Conservation (phyloP, 2,888 invertebrate genomes). For the Scotopteryx bipunctaria region DNA sequence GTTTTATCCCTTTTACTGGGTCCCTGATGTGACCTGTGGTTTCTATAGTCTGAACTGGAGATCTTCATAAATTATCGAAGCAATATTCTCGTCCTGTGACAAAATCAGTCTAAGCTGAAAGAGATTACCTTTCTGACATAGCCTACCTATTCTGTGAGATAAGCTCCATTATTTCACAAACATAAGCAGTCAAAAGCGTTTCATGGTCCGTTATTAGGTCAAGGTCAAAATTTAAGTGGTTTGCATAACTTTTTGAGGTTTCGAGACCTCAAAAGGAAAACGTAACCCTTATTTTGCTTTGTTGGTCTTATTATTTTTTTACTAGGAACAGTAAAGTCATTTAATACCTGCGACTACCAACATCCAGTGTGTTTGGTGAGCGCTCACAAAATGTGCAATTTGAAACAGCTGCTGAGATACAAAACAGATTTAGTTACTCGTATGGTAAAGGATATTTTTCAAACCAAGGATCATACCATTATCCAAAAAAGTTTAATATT, state of each 20-base stretch:
- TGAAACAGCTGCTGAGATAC: too few species aligned
- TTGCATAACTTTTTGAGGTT: not conserved
- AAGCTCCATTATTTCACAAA: slow-evolving; percentile 22
- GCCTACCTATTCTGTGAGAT: slow-evolving; percentile 22
- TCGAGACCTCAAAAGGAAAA: not conserved
- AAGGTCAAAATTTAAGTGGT: not conserved
- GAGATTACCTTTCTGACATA: slow-evolving; percentile 16
- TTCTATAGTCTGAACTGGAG: too few species aligned
- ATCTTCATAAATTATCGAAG: not conserved
- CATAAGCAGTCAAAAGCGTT: slow-evolving; percentile 26
- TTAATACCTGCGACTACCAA: too few species aligned
- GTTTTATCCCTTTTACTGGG: too few species aligned
- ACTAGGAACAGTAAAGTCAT: too few species aligned
- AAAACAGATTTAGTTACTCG: too few species aligned
- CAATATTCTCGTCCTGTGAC: not conserved
- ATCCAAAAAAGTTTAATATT: too few species aligned
- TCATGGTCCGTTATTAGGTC: slow-evolving; percentile 7
- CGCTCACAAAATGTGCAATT: too few species aligned
- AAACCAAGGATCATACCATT: too few species aligned
- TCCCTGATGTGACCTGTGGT: too few species aligned
- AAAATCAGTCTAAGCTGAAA: slow-evolving; percentile 4
- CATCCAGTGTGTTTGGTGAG: too few species aligned
- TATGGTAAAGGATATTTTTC: too few species aligned
- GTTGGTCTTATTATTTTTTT: not conserved
- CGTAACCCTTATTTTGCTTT: not conserved